Percentiles rank a stretch among this genome's conserved stretches.
phyloP scores from a whole-genome alignment of 2,888 invertebrate genomes.

The Microctonus brassicae region DNA sequence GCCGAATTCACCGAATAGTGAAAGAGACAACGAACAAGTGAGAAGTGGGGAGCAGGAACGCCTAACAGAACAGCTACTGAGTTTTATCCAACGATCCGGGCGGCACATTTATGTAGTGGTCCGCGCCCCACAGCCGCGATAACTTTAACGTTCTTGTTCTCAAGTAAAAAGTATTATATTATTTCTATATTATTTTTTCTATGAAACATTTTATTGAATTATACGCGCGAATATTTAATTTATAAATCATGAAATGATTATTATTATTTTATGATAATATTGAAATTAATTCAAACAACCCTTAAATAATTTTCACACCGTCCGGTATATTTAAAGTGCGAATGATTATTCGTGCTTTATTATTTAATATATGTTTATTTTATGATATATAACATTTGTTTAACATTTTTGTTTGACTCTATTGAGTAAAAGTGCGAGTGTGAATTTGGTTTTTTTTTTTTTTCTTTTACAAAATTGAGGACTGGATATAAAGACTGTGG shows the following conservation, averaged over 20 bases:
- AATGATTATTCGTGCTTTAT: no score
- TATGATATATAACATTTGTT: background rate
- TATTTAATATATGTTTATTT: background rate
- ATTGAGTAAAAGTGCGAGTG: background rate
- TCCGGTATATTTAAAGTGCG: no score
- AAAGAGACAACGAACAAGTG: constrained; percentile 12
- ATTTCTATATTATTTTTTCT: background rate
- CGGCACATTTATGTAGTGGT: constrained; percentile 67
- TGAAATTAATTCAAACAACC: background rate
- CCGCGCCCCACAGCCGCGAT: constrained; percentile 67
- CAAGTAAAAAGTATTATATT: no score
- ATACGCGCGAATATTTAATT: background rate
- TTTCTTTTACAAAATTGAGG: background rate
- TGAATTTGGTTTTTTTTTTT: background rate
- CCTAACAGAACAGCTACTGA: constrained; percentile 64
- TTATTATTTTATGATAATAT: background rate
- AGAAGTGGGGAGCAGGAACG: constrained; percentile 62
- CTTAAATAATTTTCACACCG: no score
- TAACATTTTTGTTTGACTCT: background rate
- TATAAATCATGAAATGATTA: background rate
- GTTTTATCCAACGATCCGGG: constrained; percentile 69
- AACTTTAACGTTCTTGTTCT: constrained; percentile 47
- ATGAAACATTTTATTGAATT: background rate
- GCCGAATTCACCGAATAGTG: constrained; percentile 2
- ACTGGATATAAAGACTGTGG: constrained; percentile 18